phyloP scores from a whole-genome alignment of 1,140 invertebrate species.

The Psilanteris sp. region DNA sequence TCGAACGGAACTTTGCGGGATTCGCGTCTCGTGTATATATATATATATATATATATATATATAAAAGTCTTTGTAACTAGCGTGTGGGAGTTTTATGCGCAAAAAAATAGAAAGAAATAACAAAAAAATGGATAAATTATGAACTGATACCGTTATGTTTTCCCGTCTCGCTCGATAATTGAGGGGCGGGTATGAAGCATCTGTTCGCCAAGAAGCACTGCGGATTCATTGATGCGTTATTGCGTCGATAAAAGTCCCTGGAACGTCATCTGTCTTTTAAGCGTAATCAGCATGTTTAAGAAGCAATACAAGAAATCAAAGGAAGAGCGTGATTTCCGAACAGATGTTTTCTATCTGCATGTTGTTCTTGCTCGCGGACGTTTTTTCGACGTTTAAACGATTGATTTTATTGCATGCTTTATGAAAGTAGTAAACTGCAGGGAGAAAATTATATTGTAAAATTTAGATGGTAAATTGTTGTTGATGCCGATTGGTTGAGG shows the following conservation, averaged over 20 bases:
- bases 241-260: conserved; percentile 21
- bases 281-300: conserved; percentile 52
- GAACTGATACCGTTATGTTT: conserved; percentile 33
- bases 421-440: too few species aligned
- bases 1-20: conserved; percentile 50
- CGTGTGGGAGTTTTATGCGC: conserved; percentile 14
- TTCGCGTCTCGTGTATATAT: conserved; percentile 17
- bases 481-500: too few species aligned
- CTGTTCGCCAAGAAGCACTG: conserved; percentile 15
- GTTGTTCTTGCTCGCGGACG: conserved; percentile 4
- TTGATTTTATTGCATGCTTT: too few species aligned
- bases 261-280: conserved; percentile 46
- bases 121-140: too few species aligned
- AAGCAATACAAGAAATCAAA: conserved; percentile 47
- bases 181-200: too few species aligned
- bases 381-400: too few species aligned
- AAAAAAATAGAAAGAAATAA: conserved; percentile 31
- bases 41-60: too few species aligned
- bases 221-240: conserved; percentile 3
- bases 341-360: conserved; percentile 37
- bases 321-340: conserved; percentile 33
- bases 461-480: too few species aligned
- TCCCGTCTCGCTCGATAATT: too few species aligned
- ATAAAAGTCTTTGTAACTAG: too few species aligned
- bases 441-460: too few species aligned